Percentiles rank a stretch among this genome's conserved stretches.
These are phyloP conservation scores for Cyanoderma ruficeps DNA, from an alignment of 2,113 vertebrate genomes.

Conservation along the genomic window DNA sequence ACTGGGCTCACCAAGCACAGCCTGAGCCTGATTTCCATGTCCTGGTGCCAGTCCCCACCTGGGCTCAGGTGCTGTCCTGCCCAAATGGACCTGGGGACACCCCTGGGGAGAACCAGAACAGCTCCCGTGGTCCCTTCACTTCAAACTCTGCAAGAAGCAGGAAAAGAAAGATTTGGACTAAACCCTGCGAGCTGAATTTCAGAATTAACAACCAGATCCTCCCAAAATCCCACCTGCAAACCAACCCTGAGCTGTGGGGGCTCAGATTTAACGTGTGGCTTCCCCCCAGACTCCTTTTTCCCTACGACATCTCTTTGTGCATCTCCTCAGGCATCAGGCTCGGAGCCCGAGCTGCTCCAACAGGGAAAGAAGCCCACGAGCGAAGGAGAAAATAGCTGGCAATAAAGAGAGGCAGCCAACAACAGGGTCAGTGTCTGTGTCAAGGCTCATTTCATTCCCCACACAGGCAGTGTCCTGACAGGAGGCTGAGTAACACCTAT, in stretches of 20 bases:
- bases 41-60: not conserved
- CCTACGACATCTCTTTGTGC: not conserved
- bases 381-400: not conserved
- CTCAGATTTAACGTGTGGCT: rapidly evolving
- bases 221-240: constrained; percentile 26
- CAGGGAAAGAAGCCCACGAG: not conserved
- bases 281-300: not conserved
- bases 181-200: not conserved
- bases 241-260: not conserved
- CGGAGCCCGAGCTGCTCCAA: not conserved
- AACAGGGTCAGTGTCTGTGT: not conserved
- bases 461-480: constrained; percentile 71
- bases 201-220: not conserved
- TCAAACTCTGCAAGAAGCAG: not conserved
- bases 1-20: rapidly evolving
- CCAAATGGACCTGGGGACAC: not conserved
- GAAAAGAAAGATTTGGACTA: not conserved
- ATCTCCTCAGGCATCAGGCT: not conserved
- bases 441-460: constrained; percentile 49
- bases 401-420: not conserved
- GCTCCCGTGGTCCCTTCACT: not conserved
- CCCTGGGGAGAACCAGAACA: not conserved
- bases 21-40: rapidly evolving
- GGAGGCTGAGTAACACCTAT: constrained; percentile 58
- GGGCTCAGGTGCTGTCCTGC: not conserved